phyloP scores from a whole-genome alignment of 2,113 vertebrate species.

The Podiceps cristatus region DNA sequence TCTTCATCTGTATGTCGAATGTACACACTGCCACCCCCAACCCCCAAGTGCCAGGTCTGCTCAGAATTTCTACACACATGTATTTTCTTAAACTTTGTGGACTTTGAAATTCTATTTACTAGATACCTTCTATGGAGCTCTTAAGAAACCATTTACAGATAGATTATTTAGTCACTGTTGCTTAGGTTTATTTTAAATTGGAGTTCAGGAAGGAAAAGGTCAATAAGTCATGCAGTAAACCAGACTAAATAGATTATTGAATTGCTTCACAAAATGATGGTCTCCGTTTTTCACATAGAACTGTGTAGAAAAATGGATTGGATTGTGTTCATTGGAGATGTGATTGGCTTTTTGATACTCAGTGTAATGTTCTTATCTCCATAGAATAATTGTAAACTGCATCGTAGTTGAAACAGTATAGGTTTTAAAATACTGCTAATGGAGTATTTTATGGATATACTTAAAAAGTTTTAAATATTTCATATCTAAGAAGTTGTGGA shows the following conservation, averaged over 20 bases:
- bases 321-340: background rate
- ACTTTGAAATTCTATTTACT: conserved; percentile 12
- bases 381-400: background rate
- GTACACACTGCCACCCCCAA: no score
- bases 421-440: background rate
- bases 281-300: background rate
- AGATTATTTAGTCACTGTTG: background rate
- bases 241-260: background rate
- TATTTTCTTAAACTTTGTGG: background rate
- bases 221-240: conserved; percentile 10
- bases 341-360: background rate
- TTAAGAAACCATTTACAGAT: conserved; percentile 10
- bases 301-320: background rate
- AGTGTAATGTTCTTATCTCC: background rate
- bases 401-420: background rate
- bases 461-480: background rate
- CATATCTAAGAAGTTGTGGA: background rate
- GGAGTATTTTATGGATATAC: background rate
- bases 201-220: conserved; percentile 33
- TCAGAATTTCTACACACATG: background rate
- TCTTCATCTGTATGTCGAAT: background rate
- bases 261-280: background rate
- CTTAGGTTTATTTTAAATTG: conserved; percentile 25
- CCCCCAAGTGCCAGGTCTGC: background rate
- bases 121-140: background rate